Evolutionary conservation across 1,140 invertebrate genomes (phyloP), one percentile per base, ranked within the genome.

Genomic region (Drosophila pandora): DNA sequence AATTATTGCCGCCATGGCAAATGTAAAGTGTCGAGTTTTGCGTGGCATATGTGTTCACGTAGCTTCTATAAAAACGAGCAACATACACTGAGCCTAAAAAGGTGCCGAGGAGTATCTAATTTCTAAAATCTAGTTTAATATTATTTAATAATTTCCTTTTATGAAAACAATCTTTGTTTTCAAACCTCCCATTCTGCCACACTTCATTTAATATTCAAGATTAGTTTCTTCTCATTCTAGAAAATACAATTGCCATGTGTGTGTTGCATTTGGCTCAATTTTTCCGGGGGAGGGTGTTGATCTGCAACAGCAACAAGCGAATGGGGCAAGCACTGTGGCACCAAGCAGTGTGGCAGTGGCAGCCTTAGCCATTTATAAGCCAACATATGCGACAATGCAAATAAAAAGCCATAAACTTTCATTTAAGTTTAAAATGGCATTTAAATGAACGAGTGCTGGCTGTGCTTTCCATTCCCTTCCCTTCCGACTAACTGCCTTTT

Each of bases 341-440:
- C 17, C 17, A 17, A 17, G 17, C 12, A 12, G 48, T 54, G 64
- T 48, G 34, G 53, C 37, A 73, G 54, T 55, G 53, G 53, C 60
- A 70, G 65, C 74, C 71, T 74, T 74, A 79, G 61, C 76, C 55
- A 53, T 21, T 57, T 50, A 74, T 45, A 63, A 48, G 50, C 58
- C 59, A 79, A 32, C 76, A 84, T 71, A 76, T 79, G 76, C 55
- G 76, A 63, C 76, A 88, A 76, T 87, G 82, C 78, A 87, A 88
- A 90, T 87, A 87, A 88, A 90, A 77, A 87, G 76, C 87, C 87
- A 90, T 90, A 90, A 90, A 90, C 82, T 90, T 90, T 90, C 87
- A 90, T 90, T 90, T 90, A 90, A 90, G 82, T 90, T 90, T 90
- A 90, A 90, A 90, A 90, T 90, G 87, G 82, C 87, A 90, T 90